phyloP scores from a whole-genome alignment of 2,888 invertebrate species.

The Spodoptera picta region DNA sequence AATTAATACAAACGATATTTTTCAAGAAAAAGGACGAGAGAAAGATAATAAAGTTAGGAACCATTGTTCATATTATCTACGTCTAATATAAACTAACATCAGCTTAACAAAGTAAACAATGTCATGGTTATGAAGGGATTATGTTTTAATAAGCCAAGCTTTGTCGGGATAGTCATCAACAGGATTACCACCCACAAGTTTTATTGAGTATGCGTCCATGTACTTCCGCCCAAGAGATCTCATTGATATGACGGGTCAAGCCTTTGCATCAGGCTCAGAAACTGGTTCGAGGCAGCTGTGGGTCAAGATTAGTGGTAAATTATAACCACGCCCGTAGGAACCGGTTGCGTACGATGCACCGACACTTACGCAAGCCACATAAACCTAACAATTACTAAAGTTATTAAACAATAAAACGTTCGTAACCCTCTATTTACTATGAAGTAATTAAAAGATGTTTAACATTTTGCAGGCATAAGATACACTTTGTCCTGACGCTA shows the following conservation, averaged over 20 bases:
- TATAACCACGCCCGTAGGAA: constrained; percentile 70
- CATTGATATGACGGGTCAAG: constrained; percentile 68
- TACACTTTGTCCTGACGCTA: constrained; percentile 48
- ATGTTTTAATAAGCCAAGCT: constrained; percentile 34
- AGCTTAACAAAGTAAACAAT: constrained; percentile 30
- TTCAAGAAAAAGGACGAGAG: constrained; percentile 24
- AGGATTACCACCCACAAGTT: constrained; percentile 62
- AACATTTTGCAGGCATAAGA: constrained; percentile 47
- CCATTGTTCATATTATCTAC: constrained; percentile 1
- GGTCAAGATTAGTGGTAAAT: constrained; percentile 86
- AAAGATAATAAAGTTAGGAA: constrained; percentile 2
- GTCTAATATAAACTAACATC: constrained; percentile 19
- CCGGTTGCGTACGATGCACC: constrained; percentile 81
- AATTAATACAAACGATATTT: background rate
- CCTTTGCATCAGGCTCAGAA: constrained; percentile 64
- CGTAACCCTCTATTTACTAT: constrained; percentile 51
- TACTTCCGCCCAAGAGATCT: constrained; percentile 71
- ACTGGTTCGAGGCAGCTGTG: constrained; percentile 79
- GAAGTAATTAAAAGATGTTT: constrained; percentile 49
- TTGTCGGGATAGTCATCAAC: constrained; percentile 44
- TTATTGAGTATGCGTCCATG: constrained; percentile 40
- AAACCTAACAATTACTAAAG: constrained; percentile 62
- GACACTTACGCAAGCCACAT: constrained; percentile 67
- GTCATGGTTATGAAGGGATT: constrained; percentile 11
- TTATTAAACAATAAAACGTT: constrained; percentile 59